Conservation (phyloP, 2,888 invertebrate species). For the Nemurella pictetii region DNA sequence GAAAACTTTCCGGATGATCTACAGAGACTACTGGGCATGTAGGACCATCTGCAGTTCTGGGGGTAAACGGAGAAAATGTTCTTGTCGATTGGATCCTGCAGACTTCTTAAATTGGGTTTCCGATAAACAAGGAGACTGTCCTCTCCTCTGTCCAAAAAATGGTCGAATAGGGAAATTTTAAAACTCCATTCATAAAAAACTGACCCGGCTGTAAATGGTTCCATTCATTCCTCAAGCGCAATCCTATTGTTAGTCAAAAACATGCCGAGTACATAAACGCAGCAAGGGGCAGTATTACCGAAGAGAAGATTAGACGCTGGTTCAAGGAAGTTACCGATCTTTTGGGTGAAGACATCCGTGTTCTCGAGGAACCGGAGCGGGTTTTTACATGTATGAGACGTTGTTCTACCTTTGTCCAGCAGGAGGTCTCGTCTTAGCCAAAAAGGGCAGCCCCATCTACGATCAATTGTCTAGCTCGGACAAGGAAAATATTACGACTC, state of each 20-base stretch:
- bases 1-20: slow-evolving; percentile 22
- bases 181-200: slow-evolving; percentile 38
- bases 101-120: slow-evolving; percentile 42
- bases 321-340: slow-evolving; percentile 8
- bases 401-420: too few relatives aligned
- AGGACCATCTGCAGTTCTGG: slow-evolving; percentile 40
- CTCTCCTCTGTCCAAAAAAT: slow-evolving; percentile 42
- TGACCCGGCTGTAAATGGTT: slow-evolving; percentile 42
- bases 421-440: too few relatives aligned
- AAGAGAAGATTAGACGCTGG: slow-evolving; percentile 32
- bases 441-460: too few relatives aligned
- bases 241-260: slow-evolving; percentile 41
- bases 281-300: slow-evolving; percentile 24
- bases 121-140: slow-evolving; percentile 40
- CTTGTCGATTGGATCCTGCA: slow-evolving; percentile 42
- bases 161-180: slow-evolving; percentile 38
- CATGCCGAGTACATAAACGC: slow-evolving; percentile 42
- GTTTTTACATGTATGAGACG: slow-evolving; percentile 38
- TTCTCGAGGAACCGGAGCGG: slow-evolving; percentile 21
- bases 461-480: too few relatives aligned
- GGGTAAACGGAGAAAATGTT: slow-evolving; percentile 39
- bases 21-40: slow-evolving; percentile 39
- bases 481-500: slow-evolving; percentile 44
- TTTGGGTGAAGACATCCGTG: slow-evolving; percentile 9
- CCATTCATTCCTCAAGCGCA: slow-evolving; percentile 41